Evolutionary conservation across 2,113 vertebrate species (phyloP).

Genomic region (Indicator maculatus): DNA sequence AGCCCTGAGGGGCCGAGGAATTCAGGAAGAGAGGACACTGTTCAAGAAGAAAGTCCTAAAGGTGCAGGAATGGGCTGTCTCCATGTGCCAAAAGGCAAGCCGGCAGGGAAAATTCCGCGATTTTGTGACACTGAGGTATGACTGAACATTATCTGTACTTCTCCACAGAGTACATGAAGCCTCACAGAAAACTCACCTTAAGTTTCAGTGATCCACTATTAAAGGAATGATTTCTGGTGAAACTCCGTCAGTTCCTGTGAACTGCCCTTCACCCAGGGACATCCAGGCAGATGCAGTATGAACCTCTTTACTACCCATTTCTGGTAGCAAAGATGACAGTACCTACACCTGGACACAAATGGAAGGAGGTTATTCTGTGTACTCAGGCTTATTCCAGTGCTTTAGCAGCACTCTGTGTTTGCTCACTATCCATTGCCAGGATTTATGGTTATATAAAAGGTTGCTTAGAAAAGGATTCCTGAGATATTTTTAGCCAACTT

Average conservation of each 20-base stretch:
- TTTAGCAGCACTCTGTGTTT: background rate
- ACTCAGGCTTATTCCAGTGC: background rate
- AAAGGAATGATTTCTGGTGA: background rate
- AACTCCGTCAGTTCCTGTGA: background rate
- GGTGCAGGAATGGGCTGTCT: no score
- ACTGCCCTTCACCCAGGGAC: background rate
- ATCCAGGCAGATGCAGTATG: background rate
- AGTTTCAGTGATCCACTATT: background rate
- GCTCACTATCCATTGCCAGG: background rate
- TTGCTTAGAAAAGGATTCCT: slow-evolving; percentile 39
- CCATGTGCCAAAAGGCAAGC: no score
- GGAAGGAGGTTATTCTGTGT: background rate
- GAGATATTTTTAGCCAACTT: background rate
- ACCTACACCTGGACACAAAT: background rate
- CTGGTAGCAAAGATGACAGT: background rate
- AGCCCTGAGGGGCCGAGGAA: no score
- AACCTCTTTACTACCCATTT: background rate
- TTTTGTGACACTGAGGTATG: background rate
- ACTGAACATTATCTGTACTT: background rate
- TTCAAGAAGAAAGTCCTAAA: no score
- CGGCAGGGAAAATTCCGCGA: no score
- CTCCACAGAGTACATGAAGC: background rate
- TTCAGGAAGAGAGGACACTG: no score
- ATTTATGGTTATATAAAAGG: slow-evolving; percentile 15
- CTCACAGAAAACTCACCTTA: background rate